Percentiles rank a stretch among this genome's conserved stretches.
phyloP scores from a whole-genome alignment of 1,140 invertebrate species.

The Saccostrea cuccullata region DNA sequence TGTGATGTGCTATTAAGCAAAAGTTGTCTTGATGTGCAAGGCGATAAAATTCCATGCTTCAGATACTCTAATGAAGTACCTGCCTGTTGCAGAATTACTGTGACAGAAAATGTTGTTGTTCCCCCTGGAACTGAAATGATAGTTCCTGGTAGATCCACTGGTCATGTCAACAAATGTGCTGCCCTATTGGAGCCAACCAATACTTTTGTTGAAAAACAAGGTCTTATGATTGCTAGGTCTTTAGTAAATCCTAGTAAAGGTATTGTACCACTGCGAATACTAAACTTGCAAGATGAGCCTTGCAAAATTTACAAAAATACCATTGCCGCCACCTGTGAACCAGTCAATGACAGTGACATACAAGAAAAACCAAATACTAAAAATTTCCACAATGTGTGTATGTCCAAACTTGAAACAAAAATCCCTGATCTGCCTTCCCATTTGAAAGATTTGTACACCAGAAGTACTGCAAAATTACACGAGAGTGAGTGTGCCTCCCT shows the following conservation, averaged over 20 bases:
- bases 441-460: slow-evolving; percentile 7
- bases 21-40: slow-evolving; percentile 1
- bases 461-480: background rate
- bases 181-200: slow-evolving; percentile 38
- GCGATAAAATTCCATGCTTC: slow-evolving; percentile 31
- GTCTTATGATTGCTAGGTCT: background rate
- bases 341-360: background rate
- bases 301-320: slow-evolving; percentile 45
- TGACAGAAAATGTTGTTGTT: background rate
- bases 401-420: background rate
- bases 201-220: slow-evolving; percentile 43
- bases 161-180: slow-evolving; percentile 9
- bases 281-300: slow-evolving; percentile 32
- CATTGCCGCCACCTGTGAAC: background rate
- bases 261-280: slow-evolving; percentile 42
- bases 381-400: background rate
- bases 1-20: slow-evolving; percentile 28
- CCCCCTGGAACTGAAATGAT: slow-evolving; percentile 39
- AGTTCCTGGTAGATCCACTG: slow-evolving; percentile 36
- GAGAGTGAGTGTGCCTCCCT: background rate
- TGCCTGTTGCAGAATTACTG: slow-evolving; percentile 38
- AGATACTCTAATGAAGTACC: background rate
- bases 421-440: background rate
- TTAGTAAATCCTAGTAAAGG: slow-evolving; percentile 36
- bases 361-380: background rate